phyloP scores from a whole-genome alignment of 2,797 vertebrate genomes.

The Coracias cyanogaster region DNA sequence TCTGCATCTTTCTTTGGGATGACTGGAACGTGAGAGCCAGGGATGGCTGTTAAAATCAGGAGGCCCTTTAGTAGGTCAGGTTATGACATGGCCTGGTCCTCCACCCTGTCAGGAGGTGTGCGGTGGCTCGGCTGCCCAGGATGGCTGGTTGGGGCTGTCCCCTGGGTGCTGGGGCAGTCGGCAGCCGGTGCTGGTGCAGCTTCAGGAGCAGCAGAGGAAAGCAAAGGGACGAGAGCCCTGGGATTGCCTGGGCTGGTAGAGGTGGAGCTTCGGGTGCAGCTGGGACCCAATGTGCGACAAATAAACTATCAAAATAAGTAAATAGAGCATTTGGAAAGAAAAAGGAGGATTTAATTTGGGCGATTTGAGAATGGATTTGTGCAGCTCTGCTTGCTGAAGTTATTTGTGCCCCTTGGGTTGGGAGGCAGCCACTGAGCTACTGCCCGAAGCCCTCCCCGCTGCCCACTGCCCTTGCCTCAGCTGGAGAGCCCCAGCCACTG shows the following conservation, averaged over 20 bases:
- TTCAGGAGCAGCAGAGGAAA: not conserved
- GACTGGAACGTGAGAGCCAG: not conserved
- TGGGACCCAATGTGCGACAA: not conserved
- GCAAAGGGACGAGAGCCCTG: not conserved
- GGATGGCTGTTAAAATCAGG: fast-evolving
- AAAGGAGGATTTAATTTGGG: not conserved
- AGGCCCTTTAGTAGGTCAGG: not conserved
- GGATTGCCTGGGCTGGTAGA: not conserved
- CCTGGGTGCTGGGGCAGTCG: not conserved
- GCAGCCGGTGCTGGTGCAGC: not conserved
- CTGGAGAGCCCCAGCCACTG: not conserved
- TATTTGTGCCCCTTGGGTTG: fast-evolving
- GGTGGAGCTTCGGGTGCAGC: not conserved
- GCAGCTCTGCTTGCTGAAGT: not conserved
- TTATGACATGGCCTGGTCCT: fast-evolving
- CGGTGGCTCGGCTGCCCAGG: fast-evolving
- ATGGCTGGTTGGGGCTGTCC: not conserved
- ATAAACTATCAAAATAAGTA: not conserved
- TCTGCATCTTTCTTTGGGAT: not conserved
- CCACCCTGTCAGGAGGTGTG: fast-evolving
- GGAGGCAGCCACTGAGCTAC: not conserved
- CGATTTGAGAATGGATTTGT: not conserved
- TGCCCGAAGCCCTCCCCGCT: not conserved
- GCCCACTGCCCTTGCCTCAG: not conserved
- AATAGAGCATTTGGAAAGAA: not conserved